Base-by-base conservation (phyloP, 2,113 vertebrate species). In the Embiotoca jacksoni region DNA sequence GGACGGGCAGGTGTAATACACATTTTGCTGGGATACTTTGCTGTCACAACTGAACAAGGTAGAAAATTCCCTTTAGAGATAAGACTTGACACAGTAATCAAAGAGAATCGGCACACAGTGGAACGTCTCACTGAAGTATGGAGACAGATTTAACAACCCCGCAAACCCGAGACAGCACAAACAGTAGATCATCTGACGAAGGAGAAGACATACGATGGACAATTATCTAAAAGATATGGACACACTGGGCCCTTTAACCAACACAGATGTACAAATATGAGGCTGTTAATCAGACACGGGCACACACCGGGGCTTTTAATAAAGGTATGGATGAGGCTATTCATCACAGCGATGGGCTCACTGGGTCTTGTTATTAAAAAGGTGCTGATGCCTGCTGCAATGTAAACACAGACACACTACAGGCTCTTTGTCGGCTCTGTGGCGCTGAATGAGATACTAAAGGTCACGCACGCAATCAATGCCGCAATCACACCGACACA, bases 221-320 rank as follows among this genome's bases (percentile, higher is more conserved):
- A 35, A 2, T 46, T 60, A 23, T 33, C 52, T 71, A 36, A 23
- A 31, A 68, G 16, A 36, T 31, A 49, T 59, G 82, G 63, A 78
- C 82, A 58, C 82, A 31, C 14, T 36, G 72, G 82, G 72, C 55
- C 69, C 31, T 6, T 80, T 80, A 82, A 35, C 31, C 69, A 32
- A 56, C 77, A 54, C 14, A 33, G 11, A 75, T 9, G 7, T 36
- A 23, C 74, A 73, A 65, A 65, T n/a, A 73, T 0, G 41, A 76
- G 67, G 44, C 66, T 54, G 33, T 62, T 79, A 69, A 81, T 86
- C 87, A 76, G 15, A 66, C 35, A 56, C 8, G 14, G 72, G 33
- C 33, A 30, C 84, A 36, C 83, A 33, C 13, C 31, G 14, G 75
- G 74, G 36, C 81, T 67, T 79, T 86, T 82, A 80, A 89, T 80